These are phyloP conservation scores for Takifugu flavidus DNA, from an alignment of 2,113 vertebrate species.

Conservation along the genomic window DNA sequence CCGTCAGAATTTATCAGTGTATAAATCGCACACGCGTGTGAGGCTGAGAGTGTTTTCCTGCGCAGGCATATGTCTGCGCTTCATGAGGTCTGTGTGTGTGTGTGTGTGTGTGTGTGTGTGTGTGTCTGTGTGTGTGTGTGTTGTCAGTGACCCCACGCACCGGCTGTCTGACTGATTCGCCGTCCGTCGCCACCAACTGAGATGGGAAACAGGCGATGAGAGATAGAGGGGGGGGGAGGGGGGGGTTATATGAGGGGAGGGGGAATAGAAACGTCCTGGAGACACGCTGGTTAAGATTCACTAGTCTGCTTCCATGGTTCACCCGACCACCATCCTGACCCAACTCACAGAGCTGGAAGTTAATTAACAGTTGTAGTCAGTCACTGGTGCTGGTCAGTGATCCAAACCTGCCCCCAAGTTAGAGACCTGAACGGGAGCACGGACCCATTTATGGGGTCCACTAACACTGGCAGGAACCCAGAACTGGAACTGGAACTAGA, in stretches of 20 bases:
- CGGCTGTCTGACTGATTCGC: slow-evolving; percentile 55
- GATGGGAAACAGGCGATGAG: slow-evolving; percentile 2
- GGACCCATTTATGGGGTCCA: too few species aligned
- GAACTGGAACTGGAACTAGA: too few species aligned
- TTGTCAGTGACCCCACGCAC: slow-evolving; percentile 52
- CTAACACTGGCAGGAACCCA: too few species aligned
- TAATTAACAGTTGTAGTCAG: too few species aligned
- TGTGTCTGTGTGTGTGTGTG: neutral
- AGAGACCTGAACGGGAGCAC: too few species aligned
- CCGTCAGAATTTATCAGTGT: slow-evolving; percentile 38
- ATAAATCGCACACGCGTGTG: neutral
- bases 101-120: slow-evolving; percentile 3
- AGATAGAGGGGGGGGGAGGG: neutral
- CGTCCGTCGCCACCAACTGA: slow-evolving; percentile 36
- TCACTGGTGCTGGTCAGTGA: too few species aligned
- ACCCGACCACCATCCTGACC: too few species aligned
- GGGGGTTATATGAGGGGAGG: neutral
- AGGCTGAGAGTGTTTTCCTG: slow-evolving; percentile 16
- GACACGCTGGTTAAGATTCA: too few species aligned
- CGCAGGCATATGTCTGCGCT: slow-evolving; percentile 34
- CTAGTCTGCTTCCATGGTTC: too few species aligned
- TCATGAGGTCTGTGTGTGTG: slow-evolving; percentile 18
- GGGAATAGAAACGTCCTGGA: neutral
- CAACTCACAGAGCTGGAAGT: too few species aligned
- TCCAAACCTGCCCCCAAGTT: too few species aligned